Base-by-base conservation (phyloP, 2,797 vertebrate genomes). In the Siniperca obscura region DNA sequence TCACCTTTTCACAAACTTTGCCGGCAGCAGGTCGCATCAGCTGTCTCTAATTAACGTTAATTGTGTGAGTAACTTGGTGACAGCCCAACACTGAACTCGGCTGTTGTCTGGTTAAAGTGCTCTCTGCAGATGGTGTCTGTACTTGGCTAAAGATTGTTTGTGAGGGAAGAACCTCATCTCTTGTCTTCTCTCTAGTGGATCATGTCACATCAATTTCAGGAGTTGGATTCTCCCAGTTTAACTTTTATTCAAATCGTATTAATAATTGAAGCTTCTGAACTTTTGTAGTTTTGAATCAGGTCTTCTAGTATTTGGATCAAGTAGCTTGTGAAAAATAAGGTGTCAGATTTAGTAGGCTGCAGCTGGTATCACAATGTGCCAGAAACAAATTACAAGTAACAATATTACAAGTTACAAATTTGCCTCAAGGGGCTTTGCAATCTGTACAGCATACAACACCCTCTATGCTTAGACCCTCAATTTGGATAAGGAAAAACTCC, bases 21-120 rank as follows among this genome's bases (percentile, higher is more conserved):
- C 42, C 21, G 1, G 34, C 69, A 73, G 69, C 27, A 52, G 62
- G 56, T 78, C 62, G 17, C 7, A 40, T 77, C 74, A 62, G 56
- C 61, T 77, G 74, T 27, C 2, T 38, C 44, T 60, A 67, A 76
- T 72, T 42, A 60, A 53, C 44, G 8, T 7, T 44, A 44, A 66
- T 59, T 73, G 42, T 38, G 25, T 42, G 56, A 70, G 22, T 11
- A 19, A 62, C 19, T 52, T 57, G 38, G 36, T 46, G 40, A 44
- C 36, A 34, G 42, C 56, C 71, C 59, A 42, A 64, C 34, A 52
- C 56, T 62, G 46, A 56, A 65, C 25, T 69, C 38, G n/a, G 44
- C 55, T 50, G 53, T 50, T 48, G 5, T 13, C 25, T 19, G 46
- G 17, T 42, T 52, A 17, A 42, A 30, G 22, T 40, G 11, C 30